Evolutionary conservation across 2,888 invertebrate genomes (phyloP).

Genomic region (Halocaridina rubra): DNA sequence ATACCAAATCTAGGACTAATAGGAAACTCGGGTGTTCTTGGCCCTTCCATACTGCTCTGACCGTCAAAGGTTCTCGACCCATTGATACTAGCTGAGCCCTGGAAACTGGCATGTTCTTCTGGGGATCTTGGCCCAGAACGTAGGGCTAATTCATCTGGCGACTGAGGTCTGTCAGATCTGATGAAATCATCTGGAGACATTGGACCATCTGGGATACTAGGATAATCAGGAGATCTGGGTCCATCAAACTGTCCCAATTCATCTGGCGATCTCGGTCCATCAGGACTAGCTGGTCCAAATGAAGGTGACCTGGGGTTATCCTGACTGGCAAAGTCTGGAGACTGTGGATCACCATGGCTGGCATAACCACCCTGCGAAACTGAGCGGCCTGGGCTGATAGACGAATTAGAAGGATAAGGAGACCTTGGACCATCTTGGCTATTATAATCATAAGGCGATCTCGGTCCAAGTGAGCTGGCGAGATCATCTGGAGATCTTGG

Average conservation of each 20-base stretch:
- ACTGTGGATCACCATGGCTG: background rate
- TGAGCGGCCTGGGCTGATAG: background rate
- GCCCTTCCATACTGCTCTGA: background rate
- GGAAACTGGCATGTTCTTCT: background rate
- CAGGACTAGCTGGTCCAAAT: conserved; percentile 14
- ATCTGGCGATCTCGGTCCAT: background rate
- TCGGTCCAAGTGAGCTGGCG: background rate
- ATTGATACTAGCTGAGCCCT: background rate
- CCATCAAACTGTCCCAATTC: background rate
- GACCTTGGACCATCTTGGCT: background rate
- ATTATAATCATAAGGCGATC: background rate
- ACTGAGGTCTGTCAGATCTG: background rate
- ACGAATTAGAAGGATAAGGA: background rate
- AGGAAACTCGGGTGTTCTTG: background rate
- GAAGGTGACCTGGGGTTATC: background rate
- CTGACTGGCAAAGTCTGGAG: background rate
- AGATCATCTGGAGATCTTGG: background rate
- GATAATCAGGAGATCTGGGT: background rate
- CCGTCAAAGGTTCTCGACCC: background rate
- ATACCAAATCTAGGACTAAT: background rate
- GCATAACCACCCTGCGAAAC: background rate
- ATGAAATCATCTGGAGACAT: background rate
- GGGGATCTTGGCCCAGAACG: background rate
- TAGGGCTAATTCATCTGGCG: background rate
- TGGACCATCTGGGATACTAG: conserved; percentile 12